phyloP scores from a whole-genome alignment of 2,888 invertebrate genomes.

The Sinhomidia bicolor region DNA sequence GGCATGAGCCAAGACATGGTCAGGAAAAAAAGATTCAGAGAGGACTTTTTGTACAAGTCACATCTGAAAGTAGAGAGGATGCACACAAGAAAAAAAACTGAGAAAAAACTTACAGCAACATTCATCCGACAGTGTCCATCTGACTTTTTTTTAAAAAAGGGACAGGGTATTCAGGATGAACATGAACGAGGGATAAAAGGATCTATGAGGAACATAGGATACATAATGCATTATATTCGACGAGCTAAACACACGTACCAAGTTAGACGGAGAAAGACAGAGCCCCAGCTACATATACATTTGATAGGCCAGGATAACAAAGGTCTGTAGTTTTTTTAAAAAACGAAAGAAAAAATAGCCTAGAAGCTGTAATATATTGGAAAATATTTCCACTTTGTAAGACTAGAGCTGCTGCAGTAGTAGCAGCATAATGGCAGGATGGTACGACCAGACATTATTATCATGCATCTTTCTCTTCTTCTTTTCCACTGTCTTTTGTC shows the following conservation, averaged over 20 bases:
- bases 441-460: constrained; percentile 11
- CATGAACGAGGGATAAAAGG: constrained; percentile 69
- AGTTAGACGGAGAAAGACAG: too few relatives aligned
- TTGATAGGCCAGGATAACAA: constrained; percentile 42
- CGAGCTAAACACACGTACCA: not conserved
- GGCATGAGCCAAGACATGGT: not conserved
- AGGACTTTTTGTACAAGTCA: constrained; percentile 25
- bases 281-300: not conserved
- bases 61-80: not conserved
- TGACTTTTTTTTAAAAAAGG: constrained; percentile 53
- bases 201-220: constrained; percentile 62
- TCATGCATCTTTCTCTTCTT: constrained; percentile 53
- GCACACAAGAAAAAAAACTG: not conserved
- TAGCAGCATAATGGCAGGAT: not conserved
- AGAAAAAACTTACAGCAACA: constrained; percentile 36
- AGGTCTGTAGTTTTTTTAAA: constrained; percentile 54
- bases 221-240: constrained; percentile 64
- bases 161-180: constrained; percentile 60
- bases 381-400: constrained; percentile 64
- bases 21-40: constrained; percentile 10
- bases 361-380: constrained; percentile 62
- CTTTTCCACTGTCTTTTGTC: too few relatives aligned
- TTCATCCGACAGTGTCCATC: constrained; percentile 72
- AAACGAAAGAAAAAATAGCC: constrained; percentile 54
- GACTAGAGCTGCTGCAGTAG: not conserved